Conservation (phyloP, 2,888 invertebrate genomes). For the Hetaerina titia region DNA sequence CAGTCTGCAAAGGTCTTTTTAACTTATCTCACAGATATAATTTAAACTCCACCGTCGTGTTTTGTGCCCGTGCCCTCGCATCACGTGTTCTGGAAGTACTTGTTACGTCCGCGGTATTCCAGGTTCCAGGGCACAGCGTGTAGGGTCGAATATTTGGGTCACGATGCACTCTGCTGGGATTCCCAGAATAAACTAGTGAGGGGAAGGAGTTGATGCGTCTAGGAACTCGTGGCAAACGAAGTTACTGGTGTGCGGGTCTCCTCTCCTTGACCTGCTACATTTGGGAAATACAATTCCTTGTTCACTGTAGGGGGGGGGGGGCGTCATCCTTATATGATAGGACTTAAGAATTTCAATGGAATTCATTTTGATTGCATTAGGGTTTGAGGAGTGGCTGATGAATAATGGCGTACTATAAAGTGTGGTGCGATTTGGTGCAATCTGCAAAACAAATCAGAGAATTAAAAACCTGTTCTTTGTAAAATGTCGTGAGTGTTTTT, state of each 20-base stretch:
- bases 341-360: too few relatives aligned
- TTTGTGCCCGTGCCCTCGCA: not conserved
- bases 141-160: not conserved
- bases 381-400: too few relatives aligned
- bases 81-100: not conserved
- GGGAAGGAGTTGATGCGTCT: not conserved
- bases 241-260: constrained; percentile 14
- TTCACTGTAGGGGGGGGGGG: too few relatives aligned
- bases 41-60: not conserved
- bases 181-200: not conserved
- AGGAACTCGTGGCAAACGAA: not conserved
- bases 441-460: too few relatives aligned
- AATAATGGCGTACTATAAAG: too few relatives aligned
- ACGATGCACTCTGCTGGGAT: not conserved
- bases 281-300: too few relatives aligned
- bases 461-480: too few relatives aligned
- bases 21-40: not conserved
- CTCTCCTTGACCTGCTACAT: not conserved
- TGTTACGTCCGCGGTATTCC: not conserved
- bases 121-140: too few relatives aligned
- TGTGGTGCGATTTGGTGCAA: too few relatives aligned
- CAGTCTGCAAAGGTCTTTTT: not conserved
- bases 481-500: too few relatives aligned
- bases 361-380: too few relatives aligned
- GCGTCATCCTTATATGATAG: too few relatives aligned